These are phyloP conservation scores for Seriola rivoliana DNA, from an alignment of 2,113 vertebrate species.

Conservation along the genomic window DNA sequence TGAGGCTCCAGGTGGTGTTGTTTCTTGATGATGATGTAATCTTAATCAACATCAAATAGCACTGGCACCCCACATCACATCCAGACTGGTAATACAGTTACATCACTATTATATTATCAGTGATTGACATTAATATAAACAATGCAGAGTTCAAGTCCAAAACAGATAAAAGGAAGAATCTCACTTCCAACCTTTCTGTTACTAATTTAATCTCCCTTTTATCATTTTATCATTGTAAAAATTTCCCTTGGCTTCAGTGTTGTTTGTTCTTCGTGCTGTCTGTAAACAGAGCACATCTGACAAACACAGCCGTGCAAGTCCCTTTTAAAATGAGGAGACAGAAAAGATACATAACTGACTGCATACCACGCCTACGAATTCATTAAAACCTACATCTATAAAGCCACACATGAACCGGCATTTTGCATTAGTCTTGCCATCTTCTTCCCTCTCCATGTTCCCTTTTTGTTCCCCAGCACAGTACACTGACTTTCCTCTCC, in stretches of 20 bases:
- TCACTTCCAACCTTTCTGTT: constrained; percentile 32
- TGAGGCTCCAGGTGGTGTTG: background rate
- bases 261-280: constrained; percentile 15
- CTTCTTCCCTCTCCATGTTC: background rate
- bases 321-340: constrained; percentile 26
- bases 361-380: constrained; percentile 36
- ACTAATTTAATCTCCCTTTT: constrained; percentile 48
- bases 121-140: constrained; percentile 38
- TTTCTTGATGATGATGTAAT: constrained; percentile 1
- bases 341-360: background rate
- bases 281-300: constrained; percentile 42
- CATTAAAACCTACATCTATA: constrained; percentile 27
- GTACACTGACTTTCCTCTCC: constrained; percentile 12
- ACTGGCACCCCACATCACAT: background rate
- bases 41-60: background rate
- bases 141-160: constrained; percentile 17
- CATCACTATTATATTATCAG: background rate
- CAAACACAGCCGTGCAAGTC: background rate
- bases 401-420: constrained; percentile 23
- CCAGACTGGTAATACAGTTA: background rate
- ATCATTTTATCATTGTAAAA: constrained; percentile 23
- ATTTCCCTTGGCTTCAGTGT: constrained; percentile 14
- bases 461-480: background rate
- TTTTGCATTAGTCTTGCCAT: constrained; percentile 43
- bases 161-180: background rate